A percentile compares a stretch with the other conserved stretches of the same genome.
Conservation (phyloP, 1,140 invertebrate genomes). For the Oreohelix idahoensis region DNA sequence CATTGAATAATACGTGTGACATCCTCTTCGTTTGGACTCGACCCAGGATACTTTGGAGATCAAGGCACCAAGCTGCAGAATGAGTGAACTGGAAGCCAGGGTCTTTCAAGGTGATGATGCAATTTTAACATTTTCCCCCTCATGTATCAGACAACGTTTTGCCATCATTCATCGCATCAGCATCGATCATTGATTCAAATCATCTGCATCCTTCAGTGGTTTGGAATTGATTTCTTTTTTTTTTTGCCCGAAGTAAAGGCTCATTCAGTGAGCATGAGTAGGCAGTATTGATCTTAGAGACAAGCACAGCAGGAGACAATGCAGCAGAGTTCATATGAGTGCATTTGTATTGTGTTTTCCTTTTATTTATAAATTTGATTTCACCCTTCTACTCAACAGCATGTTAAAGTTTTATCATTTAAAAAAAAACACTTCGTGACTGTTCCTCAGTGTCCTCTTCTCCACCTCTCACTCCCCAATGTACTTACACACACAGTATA, state of each 20-base stretch:
- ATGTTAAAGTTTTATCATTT: background rate
- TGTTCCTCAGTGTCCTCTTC: too few relatives aligned
- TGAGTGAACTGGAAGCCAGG: conserved; percentile 45
- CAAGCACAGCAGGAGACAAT: background rate
- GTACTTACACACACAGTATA: too few relatives aligned
- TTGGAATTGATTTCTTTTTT: conserved; percentile 29
- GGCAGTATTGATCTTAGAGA: background rate
- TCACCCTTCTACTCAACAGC: background rate
- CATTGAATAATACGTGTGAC: conserved; percentile 48
- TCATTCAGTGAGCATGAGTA: background rate
- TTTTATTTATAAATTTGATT: background rate
- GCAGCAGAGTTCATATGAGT: background rate
- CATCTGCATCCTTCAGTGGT: conserved; percentile 37
- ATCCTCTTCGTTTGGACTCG: conserved; percentile 40
- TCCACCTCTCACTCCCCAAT: too few relatives aligned
- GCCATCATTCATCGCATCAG: conserved; percentile 41
- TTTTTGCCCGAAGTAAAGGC: background rate
- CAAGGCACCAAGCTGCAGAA: conserved; percentile 40
- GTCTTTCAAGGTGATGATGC: conserved; percentile 46
- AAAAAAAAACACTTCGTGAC: too few relatives aligned
- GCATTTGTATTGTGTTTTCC: background rate
- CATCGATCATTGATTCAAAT: conserved; percentile 40
- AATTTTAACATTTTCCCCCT: conserved; percentile 40
- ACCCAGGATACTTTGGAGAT: conserved; percentile 8
- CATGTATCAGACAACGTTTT: conserved; percentile 30